Evolutionary conservation across 2,888 invertebrate species (phyloP).

Genomic region (Phytoseiulus persimilis): DNA sequence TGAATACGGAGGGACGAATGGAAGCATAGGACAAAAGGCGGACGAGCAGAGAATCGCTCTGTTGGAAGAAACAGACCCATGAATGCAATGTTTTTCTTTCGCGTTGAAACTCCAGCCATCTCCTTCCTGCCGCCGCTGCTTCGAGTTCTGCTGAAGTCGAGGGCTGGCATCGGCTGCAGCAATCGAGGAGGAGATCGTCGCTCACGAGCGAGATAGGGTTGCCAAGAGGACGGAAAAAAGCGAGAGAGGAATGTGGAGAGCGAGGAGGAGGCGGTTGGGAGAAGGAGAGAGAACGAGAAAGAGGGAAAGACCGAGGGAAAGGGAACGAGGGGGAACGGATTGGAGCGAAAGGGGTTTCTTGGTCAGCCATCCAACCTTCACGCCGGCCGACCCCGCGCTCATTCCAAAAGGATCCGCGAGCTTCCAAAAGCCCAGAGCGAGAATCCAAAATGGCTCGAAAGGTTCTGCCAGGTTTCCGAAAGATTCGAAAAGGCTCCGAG

Average conservation of each 20-base stretch:
- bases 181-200: background rate
- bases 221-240: background rate
- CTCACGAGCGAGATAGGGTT: background rate
- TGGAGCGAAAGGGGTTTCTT: background rate
- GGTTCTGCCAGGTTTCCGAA: background rate
- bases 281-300: background rate
- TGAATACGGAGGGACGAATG: background rate
- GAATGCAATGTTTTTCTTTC: slow-evolving; percentile 5
- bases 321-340: background rate
- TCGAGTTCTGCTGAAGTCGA: background rate
- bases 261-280: background rate
- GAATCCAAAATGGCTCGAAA: background rate
- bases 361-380: background rate
- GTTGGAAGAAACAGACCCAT: background rate
- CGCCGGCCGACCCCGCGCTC: background rate
- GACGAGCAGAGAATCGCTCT: background rate
- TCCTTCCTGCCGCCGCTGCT: background rate
- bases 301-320: background rate
- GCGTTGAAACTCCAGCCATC: background rate
- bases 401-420: background rate
- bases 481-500: background rate
- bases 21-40: background rate
- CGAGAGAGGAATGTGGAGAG: background rate
- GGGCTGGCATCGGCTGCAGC: background rate
- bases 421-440: background rate